phyloP scores from a whole-genome alignment of 2,797 vertebrate species.

The Mionectes olivaceus region DNA sequence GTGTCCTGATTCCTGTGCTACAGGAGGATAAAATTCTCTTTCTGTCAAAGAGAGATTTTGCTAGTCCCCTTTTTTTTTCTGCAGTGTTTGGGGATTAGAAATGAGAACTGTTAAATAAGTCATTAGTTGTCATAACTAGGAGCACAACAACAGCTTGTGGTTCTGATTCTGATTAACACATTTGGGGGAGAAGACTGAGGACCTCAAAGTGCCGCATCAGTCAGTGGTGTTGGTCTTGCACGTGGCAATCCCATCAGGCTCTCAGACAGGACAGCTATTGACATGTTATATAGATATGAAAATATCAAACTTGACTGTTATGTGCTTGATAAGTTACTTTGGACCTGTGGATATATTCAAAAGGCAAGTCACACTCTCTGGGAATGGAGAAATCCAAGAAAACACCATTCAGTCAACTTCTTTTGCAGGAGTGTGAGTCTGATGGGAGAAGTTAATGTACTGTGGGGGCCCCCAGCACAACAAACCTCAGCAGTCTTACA shows the following conservation, averaged over 20 bases:
- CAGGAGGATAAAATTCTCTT: background rate
- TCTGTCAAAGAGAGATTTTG: background rate
- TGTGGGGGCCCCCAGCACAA: accelerated
- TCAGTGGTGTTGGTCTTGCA: background rate
- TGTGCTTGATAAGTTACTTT: background rate
- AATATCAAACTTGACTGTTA: background rate
- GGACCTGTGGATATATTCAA: background rate
- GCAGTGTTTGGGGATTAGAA: background rate
- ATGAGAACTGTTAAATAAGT: background rate
- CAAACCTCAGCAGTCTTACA: background rate
- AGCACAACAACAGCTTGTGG: background rate
- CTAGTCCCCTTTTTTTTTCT: background rate
- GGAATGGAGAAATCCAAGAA: background rate
- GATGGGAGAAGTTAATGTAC: background rate
- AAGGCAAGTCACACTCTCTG: background rate
- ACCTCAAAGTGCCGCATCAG: background rate
- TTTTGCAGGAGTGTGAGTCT: background rate
- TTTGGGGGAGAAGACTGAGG: background rate
- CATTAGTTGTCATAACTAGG: background rate
- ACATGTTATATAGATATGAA: background rate
- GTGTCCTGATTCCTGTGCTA: background rate
- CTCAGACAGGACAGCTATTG: background rate
- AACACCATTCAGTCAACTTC: background rate
- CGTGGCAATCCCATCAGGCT: background rate
- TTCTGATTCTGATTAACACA: background rate